Percentiles rank a stretch among this genome's conserved stretches.
Conservation (phyloP, 2,113 vertebrate genomes). For the Clarias macrocephalus region DNA sequence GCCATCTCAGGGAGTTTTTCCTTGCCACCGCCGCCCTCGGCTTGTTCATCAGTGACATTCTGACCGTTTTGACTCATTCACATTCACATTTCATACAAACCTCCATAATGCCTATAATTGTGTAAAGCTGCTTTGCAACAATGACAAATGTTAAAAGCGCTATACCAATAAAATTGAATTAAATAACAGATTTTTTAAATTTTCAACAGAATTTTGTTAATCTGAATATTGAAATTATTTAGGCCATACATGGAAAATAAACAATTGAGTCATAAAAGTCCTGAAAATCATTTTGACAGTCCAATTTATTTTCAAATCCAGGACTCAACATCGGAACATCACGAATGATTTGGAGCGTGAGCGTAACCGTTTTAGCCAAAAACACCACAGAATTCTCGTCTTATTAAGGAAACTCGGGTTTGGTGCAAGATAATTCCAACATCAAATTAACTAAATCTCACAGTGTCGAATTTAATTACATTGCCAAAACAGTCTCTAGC, state of each 20-base stretch:
- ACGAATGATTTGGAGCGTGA: neutral
- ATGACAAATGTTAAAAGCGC: no score
- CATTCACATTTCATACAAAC: no score
- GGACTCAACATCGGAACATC: neutral
- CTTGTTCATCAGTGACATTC: no score
- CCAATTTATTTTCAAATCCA: neutral
- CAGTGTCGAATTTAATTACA: slow-evolving; percentile 3
- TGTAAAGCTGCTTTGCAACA: no score
- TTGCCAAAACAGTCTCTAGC: slow-evolving; percentile 2
- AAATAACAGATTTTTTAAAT: no score
- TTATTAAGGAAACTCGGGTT: neutral
- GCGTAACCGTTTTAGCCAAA: neutral
- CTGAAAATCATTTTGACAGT: neutral
- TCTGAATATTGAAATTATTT: neutral
- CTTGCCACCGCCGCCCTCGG: no score
- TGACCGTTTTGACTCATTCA: no score
- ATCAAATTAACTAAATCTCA: neutral
- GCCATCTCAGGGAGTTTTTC: no score
- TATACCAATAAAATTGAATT: no score
- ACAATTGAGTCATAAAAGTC: no score
- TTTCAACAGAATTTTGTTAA: neutral
- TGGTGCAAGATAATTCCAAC: neutral
- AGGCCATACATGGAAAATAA: neutral
- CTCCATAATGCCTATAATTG: no score
- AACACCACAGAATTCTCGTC: neutral